These are phyloP conservation scores for Argyrosomus japonicus DNA, from an alignment of 2,113 vertebrate genomes.

Conservation along the genomic window DNA sequence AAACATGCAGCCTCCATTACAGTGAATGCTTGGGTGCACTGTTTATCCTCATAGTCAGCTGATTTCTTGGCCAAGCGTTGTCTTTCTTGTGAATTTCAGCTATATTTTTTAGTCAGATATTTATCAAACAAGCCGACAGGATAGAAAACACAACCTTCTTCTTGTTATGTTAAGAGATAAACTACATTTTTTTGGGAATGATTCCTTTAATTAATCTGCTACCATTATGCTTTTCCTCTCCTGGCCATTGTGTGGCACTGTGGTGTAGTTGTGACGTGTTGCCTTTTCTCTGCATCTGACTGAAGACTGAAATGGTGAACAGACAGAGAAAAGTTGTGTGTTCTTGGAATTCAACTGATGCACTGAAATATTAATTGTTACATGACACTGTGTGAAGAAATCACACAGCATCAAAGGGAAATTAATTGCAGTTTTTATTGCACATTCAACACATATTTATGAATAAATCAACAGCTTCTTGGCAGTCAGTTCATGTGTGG, in stretches of 20 bases:
- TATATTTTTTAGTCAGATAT: not conserved
- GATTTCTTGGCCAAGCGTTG: not conserved
- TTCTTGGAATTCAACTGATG: not conserved
- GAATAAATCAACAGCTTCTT: slow-evolving; percentile 36
- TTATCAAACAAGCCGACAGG: not conserved
- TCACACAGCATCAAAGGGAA: slow-evolving; percentile 26
- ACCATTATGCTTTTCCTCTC: slow-evolving; percentile 57
- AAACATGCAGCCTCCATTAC: too few species aligned
- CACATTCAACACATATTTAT: slow-evolving; percentile 31
- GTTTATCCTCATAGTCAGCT: not conserved
- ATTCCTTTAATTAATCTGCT: slow-evolving; percentile 28
- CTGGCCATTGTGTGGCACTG: slow-evolving; percentile 80
- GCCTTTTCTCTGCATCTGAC: slow-evolving; percentile 21
- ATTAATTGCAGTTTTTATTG: slow-evolving; percentile 44
- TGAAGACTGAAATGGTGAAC: slow-evolving; percentile 57
- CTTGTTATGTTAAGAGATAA: not conserved
- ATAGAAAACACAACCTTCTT: not conserved
- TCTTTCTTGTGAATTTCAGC: not conserved
- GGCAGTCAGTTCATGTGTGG: slow-evolving; percentile 23
- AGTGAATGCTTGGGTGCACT: not conserved
- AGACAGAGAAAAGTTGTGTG: slow-evolving; percentile 28
- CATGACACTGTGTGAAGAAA: slow-evolving; percentile 33
- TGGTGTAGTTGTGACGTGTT: slow-evolving; percentile 65
- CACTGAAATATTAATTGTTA: slow-evolving; percentile 39
- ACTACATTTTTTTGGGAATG: not conserved